Percentiles rank a stretch among this genome's conserved stretches.
These are phyloP conservation scores for Ameiurus melas DNA, from an alignment of 2,113 vertebrate species.

Conservation along the genomic window DNA sequence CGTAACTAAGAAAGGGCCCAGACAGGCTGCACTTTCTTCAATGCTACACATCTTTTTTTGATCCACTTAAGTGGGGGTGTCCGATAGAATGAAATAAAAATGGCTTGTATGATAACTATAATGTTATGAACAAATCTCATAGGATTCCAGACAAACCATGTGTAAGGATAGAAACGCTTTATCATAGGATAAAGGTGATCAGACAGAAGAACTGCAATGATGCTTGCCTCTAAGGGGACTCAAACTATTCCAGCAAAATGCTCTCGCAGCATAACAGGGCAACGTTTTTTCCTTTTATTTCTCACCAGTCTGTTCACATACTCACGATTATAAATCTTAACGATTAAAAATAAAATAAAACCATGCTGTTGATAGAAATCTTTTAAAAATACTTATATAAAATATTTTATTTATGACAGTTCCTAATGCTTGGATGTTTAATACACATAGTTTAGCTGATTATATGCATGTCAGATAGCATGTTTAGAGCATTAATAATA, in stretches of 20 bases:
- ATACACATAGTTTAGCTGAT: neutral
- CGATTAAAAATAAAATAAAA: neutral
- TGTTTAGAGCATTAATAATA: neutral
- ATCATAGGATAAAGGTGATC: neutral
- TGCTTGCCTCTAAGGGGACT: neutral
- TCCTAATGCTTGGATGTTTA: neutral
- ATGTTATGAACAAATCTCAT: neutral
- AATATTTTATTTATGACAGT: neutral
- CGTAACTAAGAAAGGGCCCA: slow-evolving; percentile 39
- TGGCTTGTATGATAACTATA: slow-evolving; percentile 5
- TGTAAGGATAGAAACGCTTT: neutral
- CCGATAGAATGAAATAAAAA: slow-evolving; percentile 23
- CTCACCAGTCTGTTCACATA: neutral
- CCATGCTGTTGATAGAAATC: neutral
- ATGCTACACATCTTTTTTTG: slow-evolving; percentile 43
- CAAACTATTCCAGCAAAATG: neutral
- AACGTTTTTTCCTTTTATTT: neutral
- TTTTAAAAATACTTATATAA: neutral
- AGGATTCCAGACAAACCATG: neutral
- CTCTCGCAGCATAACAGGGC: neutral
- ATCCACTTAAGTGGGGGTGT: slow-evolving; percentile 28
- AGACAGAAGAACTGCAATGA: neutral
- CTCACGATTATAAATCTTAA: neutral
- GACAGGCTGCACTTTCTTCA: slow-evolving; percentile 34
- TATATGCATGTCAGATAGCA: neutral